These are phyloP conservation scores for Brotula barbata DNA, from an alignment of 2,797 vertebrate genomes.

Conservation along the genomic window DNA sequence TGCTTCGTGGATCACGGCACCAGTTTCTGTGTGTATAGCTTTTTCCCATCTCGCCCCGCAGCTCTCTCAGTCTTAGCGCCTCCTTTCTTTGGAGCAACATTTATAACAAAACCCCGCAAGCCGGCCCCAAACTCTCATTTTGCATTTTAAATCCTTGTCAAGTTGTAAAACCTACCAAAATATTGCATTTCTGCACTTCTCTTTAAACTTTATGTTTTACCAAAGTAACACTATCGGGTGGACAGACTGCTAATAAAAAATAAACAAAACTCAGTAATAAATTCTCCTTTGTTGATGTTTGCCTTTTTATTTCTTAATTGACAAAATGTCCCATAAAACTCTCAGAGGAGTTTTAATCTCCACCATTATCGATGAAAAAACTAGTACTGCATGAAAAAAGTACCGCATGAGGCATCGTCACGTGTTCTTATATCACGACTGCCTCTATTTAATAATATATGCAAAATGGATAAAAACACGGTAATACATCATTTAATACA, in stretches of 20 bases:
- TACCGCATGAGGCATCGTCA: neutral
- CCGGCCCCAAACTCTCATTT: too few species aligned
- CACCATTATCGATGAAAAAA: neutral
- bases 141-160: neutral
- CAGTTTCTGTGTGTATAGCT: too few species aligned
- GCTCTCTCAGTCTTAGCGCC: too few species aligned
- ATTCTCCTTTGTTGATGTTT: neutral
- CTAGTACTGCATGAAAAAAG: neutral
- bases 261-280: conserved; percentile 1
- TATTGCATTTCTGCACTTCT: neutral
- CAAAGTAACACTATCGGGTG: conserved; percentile 15
- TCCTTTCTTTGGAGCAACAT: too few species aligned
- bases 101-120: neutral
- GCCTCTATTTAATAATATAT: neutral
- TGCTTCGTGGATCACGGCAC: too few species aligned
- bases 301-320: conserved; percentile 2
- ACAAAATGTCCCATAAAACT: conserved; percentile 1
- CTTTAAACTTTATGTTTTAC: conserved; percentile 11
- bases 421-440: neutral
- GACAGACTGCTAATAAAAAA: conserved; percentile 17
- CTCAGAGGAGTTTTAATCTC: neutral
- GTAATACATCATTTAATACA: conserved; percentile 41
- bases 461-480: conserved; percentile 23
- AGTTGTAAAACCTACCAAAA: neutral
- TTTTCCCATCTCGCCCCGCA: too few species aligned